These are phyloP conservation scores for Sparidentex hasta DNA, from an alignment of 2,797 vertebrate genomes.

Conservation along the genomic window DNA sequence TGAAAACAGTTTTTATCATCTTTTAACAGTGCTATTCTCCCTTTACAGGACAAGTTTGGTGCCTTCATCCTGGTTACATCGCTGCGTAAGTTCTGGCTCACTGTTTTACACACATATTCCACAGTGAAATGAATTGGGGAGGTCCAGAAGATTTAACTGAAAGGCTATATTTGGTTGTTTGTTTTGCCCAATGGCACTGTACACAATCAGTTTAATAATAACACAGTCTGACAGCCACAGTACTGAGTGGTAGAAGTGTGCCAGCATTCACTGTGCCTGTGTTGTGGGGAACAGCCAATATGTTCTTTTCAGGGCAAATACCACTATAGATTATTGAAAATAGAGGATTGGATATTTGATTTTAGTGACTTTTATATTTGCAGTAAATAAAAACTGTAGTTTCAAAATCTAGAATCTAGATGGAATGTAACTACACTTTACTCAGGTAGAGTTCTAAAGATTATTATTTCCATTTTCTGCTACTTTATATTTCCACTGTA, in stretches of 20 bases:
- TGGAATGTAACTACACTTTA: no score
- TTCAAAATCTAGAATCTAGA: no score
- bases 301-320: no score
- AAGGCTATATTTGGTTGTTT: background rate
- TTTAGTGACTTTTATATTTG: no score
- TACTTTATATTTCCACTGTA: no score
- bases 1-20: background rate
- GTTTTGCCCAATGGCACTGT: background rate
- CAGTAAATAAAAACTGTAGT: no score
- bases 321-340: no score
- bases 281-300: no score
- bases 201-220: background rate
- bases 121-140: background rate
- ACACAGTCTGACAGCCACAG: background rate
- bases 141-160: background rate
- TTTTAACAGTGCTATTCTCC: background rate
- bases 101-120: background rate
- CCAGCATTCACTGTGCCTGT: background rate
- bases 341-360: no score
- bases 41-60: background rate
- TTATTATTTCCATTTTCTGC: no score
- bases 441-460: no score
- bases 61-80: background rate
- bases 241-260: background rate
- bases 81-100: background rate